Percentiles rank a stretch among this genome's conserved stretches.
Evolutionary conservation across 2,888 invertebrate genomes (phyloP).

Genomic region (Megaustenia siamemsis): DNA sequence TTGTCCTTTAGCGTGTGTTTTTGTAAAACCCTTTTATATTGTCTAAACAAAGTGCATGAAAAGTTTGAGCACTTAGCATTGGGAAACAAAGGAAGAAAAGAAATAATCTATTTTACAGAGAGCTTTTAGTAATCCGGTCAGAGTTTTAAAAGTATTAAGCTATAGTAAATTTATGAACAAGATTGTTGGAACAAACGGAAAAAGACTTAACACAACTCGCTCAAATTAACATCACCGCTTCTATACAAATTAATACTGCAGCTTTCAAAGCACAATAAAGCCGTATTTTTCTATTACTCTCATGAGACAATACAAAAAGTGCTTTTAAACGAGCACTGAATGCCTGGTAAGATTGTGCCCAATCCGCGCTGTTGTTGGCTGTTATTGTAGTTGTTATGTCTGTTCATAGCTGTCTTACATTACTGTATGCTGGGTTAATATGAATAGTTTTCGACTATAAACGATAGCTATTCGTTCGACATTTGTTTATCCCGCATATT

Average conservation of each 20-base stretch:
- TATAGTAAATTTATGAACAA: not conserved
- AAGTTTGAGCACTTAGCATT: not conserved
- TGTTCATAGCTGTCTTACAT: conserved; percentile 19
- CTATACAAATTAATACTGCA: not conserved
- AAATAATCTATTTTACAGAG: not conserved
- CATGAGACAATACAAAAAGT: conserved; percentile 19
- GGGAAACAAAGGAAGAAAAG: not conserved
- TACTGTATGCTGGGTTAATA: conserved; percentile 22
- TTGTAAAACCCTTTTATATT: not conserved
- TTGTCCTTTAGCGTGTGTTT: not conserved
- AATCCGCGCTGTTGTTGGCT: not conserved
- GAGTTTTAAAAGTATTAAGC: not conserved
- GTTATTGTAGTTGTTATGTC: conserved; percentile 29
- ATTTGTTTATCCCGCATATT: conserved; percentile 14
- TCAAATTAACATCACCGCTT: conserved; percentile 12
- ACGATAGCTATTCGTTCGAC: conserved; percentile 44
- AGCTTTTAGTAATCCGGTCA: not conserved
- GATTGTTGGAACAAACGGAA: not conserved
- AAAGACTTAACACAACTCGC: conserved; percentile 11
- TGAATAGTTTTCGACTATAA: conserved; percentile 30
- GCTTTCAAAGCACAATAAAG: not conserved
- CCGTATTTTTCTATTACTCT: conserved; percentile 4
- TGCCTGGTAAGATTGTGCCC: not conserved
- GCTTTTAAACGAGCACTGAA: conserved; percentile 18
- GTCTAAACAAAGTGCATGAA: not conserved